Evolutionary conservation across 2,113 vertebrate genomes (phyloP).

Genomic region (Cyprinodon tularosa): DNA sequence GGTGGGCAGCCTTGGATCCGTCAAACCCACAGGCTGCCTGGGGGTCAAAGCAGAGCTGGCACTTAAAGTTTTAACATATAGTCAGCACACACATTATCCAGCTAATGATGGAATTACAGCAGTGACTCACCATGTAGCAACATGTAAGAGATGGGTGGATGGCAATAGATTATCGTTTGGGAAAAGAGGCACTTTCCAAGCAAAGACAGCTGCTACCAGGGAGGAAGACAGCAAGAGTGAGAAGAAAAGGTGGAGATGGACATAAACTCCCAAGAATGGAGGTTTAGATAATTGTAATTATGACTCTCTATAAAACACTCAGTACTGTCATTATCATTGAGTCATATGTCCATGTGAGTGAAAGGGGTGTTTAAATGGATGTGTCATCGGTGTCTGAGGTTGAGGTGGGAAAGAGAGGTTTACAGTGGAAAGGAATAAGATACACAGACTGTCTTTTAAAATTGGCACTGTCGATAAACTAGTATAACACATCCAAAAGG

Average conservation of each 20-base stretch:
- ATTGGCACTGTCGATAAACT: constrained; percentile 63
- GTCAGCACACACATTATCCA: constrained; percentile 79
- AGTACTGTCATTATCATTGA: constrained; percentile 80
- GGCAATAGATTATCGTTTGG: constrained; percentile 79
- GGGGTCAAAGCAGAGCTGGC: constrained; percentile 76
- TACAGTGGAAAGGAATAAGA: constrained; percentile 56
- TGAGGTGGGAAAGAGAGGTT: constrained; percentile 55
- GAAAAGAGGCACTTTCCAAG: constrained; percentile 73
- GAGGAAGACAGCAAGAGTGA: constrained; percentile 27
- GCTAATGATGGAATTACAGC: constrained; percentile 84
- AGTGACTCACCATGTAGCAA: constrained; percentile 82
- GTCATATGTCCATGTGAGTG: constrained; percentile 74
- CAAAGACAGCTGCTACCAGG: constrained; percentile 76
- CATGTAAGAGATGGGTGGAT: constrained; percentile 75
- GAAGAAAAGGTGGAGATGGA: constrained; percentile 63
- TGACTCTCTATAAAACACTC: constrained; percentile 73
- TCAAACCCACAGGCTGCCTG: constrained; percentile 72
- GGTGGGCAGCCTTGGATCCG: constrained; percentile 75
- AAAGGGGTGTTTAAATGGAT: constrained; percentile 76
- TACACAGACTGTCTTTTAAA: constrained; percentile 57
- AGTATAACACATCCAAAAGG: constrained; percentile 43
- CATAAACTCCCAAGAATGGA: constrained; percentile 73
- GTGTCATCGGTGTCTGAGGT: constrained; percentile 73
- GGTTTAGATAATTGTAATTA: constrained; percentile 77
- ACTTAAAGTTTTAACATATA: constrained; percentile 76